A percentile compares a stretch with the other conserved stretches of the same genome.
phyloP scores from a whole-genome alignment of 2,888 invertebrate species.

The Homarus gammarus region DNA sequence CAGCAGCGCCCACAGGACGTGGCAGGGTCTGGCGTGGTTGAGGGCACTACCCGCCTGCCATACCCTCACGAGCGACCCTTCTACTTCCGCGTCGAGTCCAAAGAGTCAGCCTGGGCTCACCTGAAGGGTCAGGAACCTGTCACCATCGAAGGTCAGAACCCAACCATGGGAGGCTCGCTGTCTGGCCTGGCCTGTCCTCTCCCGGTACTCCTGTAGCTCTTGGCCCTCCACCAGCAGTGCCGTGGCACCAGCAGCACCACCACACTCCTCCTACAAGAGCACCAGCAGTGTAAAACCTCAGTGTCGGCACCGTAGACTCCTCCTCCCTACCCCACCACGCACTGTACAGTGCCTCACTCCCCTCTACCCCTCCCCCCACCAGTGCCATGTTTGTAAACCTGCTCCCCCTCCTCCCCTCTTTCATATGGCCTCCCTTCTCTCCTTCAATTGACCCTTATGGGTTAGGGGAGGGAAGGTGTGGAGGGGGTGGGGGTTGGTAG shows the following conservation, averaged over 20 bases:
- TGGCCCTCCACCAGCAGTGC: not conserved
- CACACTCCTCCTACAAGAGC: not conserved
- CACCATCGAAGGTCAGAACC: constrained; percentile 54
- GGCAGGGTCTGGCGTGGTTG: not conserved
- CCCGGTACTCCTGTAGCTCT: constrained; percentile 1
- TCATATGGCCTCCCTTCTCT: not conserved
- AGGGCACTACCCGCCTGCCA: constrained; percentile 23
- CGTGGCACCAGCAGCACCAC: not conserved
- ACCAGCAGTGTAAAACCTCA: not conserved
- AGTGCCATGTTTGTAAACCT: not conserved
- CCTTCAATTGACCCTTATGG: not conserved
- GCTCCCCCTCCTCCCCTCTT: not conserved
- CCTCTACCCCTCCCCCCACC: not conserved
- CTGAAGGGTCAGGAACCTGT: constrained; percentile 33
- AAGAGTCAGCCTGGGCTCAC: constrained; percentile 46
- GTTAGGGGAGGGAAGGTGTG: not conserved
- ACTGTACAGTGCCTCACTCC: not conserved
- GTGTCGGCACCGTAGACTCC: not conserved
- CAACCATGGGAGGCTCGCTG: not conserved
- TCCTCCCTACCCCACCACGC: not conserved
- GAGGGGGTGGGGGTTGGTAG: not conserved
- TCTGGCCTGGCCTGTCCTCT: not conserved
- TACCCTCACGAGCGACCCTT: constrained; percentile 57
- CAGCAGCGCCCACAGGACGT: constrained; percentile 1
- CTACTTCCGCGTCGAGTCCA: constrained; percentile 47